phyloP scores from a whole-genome alignment of 2,888 invertebrate species.

The Heteropelma amictum region DNA sequence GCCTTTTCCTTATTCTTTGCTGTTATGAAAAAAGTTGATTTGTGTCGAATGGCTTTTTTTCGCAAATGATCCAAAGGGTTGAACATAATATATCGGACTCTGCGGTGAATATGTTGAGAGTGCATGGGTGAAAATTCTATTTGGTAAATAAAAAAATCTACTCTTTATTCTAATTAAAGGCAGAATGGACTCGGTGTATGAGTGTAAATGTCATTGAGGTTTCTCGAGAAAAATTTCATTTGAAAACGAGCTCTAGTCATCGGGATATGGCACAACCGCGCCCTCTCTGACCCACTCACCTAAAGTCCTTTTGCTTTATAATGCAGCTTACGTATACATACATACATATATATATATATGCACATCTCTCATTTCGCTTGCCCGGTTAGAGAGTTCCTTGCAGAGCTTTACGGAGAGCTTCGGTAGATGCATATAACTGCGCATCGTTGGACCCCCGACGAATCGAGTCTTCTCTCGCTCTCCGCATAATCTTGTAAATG shows the following conservation, averaged over 20 bases:
- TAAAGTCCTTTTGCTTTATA: not conserved
- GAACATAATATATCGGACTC: no score
- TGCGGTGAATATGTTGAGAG: no score
- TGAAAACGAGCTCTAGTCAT: not conserved
- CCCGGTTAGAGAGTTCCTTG: slow-evolving; percentile 11
- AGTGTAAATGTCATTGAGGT: no score
- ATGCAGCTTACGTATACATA: not conserved
- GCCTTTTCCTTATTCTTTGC: no score
- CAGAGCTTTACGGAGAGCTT: slow-evolving; percentile 31
- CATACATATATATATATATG: not conserved
- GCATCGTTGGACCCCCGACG: slow-evolving; percentile 32
- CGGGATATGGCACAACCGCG: not conserved
- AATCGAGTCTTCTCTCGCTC: slow-evolving; percentile 6
- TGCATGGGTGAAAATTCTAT: no score
- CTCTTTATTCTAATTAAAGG: no score
- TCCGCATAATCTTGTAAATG: slow-evolving; percentile 39
- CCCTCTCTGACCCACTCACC: not conserved
- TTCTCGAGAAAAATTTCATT: not conserved
- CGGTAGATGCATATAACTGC: slow-evolving; percentile 17
- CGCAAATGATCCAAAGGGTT: no score
- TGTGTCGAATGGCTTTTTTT: no score
- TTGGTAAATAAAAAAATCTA: no score
- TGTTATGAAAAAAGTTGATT: no score
- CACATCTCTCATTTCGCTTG: not conserved
- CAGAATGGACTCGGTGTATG: no score